These are phyloP conservation scores for Sinonovacula constricta DNA, from an alignment of 1,140 invertebrate species.

Conservation along the genomic window DNA sequence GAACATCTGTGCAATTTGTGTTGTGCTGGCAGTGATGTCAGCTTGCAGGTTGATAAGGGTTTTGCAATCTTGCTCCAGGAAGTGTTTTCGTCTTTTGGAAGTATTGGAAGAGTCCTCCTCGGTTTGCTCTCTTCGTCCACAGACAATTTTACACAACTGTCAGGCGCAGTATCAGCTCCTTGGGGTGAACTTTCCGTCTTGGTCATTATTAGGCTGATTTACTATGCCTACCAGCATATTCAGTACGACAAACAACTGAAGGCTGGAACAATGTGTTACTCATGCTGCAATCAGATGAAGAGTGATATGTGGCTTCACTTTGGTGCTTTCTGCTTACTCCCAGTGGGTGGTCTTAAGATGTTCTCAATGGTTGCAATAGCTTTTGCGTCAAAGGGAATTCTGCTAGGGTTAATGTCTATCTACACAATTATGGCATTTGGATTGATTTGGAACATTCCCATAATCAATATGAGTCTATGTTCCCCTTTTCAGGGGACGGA, in stretches of 20 bases:
- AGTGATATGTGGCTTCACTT: constrained; percentile 13
- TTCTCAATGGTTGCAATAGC: neutral
- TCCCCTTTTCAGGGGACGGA: constrained; percentile 25
- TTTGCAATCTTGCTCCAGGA: neutral
- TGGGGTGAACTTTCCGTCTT: neutral
- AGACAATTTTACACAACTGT: constrained; percentile 27
- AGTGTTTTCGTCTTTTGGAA: neutral
- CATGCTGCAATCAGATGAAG: neutral
- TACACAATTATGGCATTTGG: neutral
- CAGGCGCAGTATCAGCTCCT: neutral
- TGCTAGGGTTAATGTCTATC: neutral
- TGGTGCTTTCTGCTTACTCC: neutral
- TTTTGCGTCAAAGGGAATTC: neutral
- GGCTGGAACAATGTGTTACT: neutral
- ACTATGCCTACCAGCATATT: neutral
- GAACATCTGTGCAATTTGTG: constrained; percentile 39
- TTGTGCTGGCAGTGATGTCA: constrained; percentile 5
- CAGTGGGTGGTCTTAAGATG: constrained; percentile 3
- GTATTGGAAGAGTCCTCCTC: neutral
- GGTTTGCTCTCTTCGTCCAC: neutral
- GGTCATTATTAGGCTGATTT: neutral
- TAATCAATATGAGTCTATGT: neutral
- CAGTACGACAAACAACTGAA: neutral
- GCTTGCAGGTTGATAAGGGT: constrained; percentile 2
- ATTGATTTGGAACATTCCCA: neutral